Evolutionary conservation across 1,140 invertebrate species (phyloP), one percentile per base, ranked within the genome.

Genomic region (Hydropsyche tenuis): DNA sequence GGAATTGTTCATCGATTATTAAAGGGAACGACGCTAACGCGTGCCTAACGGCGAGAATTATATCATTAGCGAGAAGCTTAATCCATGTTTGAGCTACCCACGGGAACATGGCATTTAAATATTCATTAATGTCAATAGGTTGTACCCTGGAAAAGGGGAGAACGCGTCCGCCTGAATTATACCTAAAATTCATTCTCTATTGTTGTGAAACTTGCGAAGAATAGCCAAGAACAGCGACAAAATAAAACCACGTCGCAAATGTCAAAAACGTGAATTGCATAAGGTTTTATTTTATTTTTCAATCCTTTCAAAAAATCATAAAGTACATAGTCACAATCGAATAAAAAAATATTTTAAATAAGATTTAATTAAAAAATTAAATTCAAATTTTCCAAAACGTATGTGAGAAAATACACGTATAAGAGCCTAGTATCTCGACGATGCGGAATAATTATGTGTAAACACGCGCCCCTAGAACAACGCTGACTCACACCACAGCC

Each of bases 401-500:
- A 65, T 42, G 63, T 22, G 20, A 18, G 43, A 16, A 5, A 23
- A 16, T 12, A 22, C n/a, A 16, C 43, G 23, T 1, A 60, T 42
- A 37, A 69, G 66, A 20, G 42, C 46, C 37, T 65, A 42, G 72
- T 72, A 72, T 74, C 66, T 77, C 75, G 64, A 9, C 75, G 75
- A 73, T 72, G 75, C 69, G 75, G 75, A 77, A 77, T 77, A 77
- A 77, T 77, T 77, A 77, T 77, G 75, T 77, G 75, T 77, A 77
- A 77, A 77, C 75, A 77, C 72, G 72, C 63, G 46, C 51, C 56
- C 56, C 56, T 53, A 53, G 18, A 25, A 12, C 56, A 22, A 27
- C 20, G n/a, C n/a, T n/a, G 7, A 22, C 22, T 23, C 43, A 22
- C 23, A 27, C 27, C 7, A 1, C 1, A 22, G 37, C 42, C 64